Conservation (phyloP, 2,113 vertebrate species). For the Phalacrocorax carbo region DNA sequence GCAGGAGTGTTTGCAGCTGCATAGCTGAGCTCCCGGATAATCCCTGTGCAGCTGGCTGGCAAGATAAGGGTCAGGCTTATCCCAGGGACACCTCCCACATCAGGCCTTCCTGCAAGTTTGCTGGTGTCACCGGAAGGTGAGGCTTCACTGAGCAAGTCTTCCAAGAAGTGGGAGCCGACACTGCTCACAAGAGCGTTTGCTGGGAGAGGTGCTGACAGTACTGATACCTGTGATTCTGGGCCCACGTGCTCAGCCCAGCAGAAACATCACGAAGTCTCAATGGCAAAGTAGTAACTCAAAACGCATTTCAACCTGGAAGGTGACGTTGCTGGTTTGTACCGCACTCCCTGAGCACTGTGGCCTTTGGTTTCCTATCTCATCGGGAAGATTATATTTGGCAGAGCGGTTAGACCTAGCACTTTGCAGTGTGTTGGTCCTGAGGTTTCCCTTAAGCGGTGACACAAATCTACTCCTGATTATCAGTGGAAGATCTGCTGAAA, state of each 20-base stretch:
- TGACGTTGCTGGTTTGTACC: neutral
- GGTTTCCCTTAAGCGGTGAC: neutral
- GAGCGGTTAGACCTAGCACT: neutral
- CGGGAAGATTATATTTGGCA: neutral
- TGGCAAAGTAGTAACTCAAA: neutral
- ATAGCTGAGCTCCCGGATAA: neutral
- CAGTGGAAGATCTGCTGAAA: neutral
- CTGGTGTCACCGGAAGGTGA: neutral
- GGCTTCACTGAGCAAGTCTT: neutral
- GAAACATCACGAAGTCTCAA: neutral
- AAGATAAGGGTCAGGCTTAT: constrained; percentile 54
- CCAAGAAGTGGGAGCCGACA: neutral
- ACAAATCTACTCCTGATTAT: neutral
- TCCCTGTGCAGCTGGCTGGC: constrained; percentile 35
- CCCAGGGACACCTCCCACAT: constrained; percentile 27
- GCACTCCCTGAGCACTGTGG: neutral
- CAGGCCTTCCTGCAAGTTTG: neutral
- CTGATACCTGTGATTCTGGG: neutral
- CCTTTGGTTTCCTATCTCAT: neutral
- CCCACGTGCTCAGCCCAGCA: neutral
- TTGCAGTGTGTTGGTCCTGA: neutral
- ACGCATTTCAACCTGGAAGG: neutral
- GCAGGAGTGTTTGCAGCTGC: neutral
- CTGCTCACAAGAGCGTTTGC: neutral
- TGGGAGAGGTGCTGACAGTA: neutral